These are phyloP conservation scores for Malacoraja senta DNA, from an alignment of 2,797 vertebrate genomes.

Conservation along the genomic window DNA sequence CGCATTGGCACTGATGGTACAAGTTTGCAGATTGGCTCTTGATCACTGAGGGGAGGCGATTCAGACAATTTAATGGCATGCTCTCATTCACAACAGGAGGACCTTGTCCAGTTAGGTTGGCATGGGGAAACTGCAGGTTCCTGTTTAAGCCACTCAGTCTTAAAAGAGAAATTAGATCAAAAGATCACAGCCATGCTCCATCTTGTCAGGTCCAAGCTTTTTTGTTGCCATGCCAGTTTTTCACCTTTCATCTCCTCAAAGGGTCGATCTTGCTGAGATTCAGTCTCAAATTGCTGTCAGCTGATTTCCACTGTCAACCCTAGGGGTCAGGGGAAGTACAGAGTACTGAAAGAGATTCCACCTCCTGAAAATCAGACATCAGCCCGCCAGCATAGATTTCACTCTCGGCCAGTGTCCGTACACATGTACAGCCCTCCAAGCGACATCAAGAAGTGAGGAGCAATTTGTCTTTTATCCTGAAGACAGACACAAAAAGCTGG, in stretches of 20 bases:
- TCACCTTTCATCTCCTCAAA: neutral
- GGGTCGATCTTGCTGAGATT: neutral
- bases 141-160: neutral
- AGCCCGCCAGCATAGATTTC: neutral
- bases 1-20: neutral
- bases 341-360: neutral
- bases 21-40: constrained; percentile 8
- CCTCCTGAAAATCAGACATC: neutral
- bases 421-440: neutral
- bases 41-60: constrained; percentile 8
- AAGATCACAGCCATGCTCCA: neutral
- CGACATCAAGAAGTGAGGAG: neutral
- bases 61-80: constrained; percentile 3
- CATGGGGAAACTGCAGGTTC: constrained; percentile 1
- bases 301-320: no score
- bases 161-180: neutral
- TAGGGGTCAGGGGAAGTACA: neutral
- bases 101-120: neutral
- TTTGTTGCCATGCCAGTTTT: neutral
- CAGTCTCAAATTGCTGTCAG: neutral
- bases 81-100: neutral
- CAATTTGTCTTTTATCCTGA: neutral
- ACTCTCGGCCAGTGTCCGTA: neutral
- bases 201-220: neutral
- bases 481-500: no score